Conservation (phyloP, 2,888 invertebrate species). For the Sesamia inferens region DNA sequence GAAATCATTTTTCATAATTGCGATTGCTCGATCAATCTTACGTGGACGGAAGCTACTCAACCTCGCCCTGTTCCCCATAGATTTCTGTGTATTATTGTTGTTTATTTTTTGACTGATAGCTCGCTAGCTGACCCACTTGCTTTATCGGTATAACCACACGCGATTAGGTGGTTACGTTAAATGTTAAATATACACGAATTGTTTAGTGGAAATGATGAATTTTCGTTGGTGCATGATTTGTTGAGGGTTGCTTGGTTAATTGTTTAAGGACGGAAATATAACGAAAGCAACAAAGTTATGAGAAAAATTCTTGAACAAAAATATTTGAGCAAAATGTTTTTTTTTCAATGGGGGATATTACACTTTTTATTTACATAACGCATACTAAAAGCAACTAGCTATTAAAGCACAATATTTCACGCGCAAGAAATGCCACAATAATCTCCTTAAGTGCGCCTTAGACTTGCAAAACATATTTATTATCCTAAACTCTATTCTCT, state of each 20-base stretch:
- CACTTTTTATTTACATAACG: background rate
- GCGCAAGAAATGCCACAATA: constrained; percentile 31
- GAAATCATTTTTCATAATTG: constrained; percentile 88
- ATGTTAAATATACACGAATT: constrained; percentile 60
- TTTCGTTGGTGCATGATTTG: constrained; percentile 50
- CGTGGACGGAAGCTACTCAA: constrained; percentile 86
- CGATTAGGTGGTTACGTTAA: constrained; percentile 70
- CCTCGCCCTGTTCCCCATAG: constrained; percentile 76
- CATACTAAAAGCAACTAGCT: background rate
- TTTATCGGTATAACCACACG: constrained; percentile 79
- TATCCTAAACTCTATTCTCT: constrained; percentile 40
- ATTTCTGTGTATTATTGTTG: constrained; percentile 81
- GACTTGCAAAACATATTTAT: constrained; percentile 51
- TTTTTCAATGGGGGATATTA: background rate
- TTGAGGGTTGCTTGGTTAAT: constrained; percentile 41
- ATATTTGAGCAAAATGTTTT: background rate
- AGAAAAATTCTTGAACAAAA: background rate
- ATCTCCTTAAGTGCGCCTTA: constrained; percentile 22
- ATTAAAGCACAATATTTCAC: constrained; percentile 6
- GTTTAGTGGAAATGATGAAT: constrained; percentile 61
- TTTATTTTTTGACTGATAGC: constrained; percentile 84
- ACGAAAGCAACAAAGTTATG: background rate
- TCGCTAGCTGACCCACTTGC: constrained; percentile 77
- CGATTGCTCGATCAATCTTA: constrained; percentile 85
- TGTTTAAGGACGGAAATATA: constrained; percentile 32